phyloP scores from a whole-genome alignment of 2,888 invertebrate species.

The Dermolepida albohirtum region DNA sequence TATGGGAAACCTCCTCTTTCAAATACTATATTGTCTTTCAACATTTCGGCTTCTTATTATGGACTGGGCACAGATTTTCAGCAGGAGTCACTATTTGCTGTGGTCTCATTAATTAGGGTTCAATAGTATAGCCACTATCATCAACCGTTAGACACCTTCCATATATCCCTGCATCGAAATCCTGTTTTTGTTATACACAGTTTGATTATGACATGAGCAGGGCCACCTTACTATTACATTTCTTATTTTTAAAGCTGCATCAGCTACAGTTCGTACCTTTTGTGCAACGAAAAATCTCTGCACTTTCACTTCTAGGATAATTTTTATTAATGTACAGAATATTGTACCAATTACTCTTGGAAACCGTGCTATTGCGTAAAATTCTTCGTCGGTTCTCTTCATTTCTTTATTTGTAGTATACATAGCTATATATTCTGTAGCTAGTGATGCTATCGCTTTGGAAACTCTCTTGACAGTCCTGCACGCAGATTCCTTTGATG shows the following conservation, averaged over 20 bases:
- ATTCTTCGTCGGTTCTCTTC: conserved; percentile 6
- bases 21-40: too few relatives aligned
- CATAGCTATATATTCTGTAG: conserved; percentile 36
- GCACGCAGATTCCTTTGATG: conserved; percentile 45
- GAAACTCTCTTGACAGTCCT: conserved; percentile 40
- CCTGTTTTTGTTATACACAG: conserved; percentile 48
- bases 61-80: too few relatives aligned
- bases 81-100: too few relatives aligned
- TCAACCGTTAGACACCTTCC: conserved; percentile 47
- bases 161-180: conserved; percentile 46
- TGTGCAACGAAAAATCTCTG: conserved; percentile 47
- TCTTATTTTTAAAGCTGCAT: conserved; percentile 46
- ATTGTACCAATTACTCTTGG: conserved; percentile 43
- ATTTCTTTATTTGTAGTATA: conserved; percentile 37
- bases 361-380: conserved; percentile 38
- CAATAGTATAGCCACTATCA: conserved; percentile 40
- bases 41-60: too few relatives aligned
- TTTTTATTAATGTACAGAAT: conserved; percentile 45
- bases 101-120: too few relatives aligned
- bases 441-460: conserved; percentile 32
- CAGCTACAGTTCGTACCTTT: conserved; percentile 52
- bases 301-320: conserved; percentile 46
- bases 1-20: too few relatives aligned
- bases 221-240: conserved; percentile 51
- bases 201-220: conserved; percentile 50